Percentiles rank a stretch among this genome's conserved stretches.
Conservation (phyloP, 92 coral and sea anemone genomes). For the Desmophyllum pertusum region DNA sequence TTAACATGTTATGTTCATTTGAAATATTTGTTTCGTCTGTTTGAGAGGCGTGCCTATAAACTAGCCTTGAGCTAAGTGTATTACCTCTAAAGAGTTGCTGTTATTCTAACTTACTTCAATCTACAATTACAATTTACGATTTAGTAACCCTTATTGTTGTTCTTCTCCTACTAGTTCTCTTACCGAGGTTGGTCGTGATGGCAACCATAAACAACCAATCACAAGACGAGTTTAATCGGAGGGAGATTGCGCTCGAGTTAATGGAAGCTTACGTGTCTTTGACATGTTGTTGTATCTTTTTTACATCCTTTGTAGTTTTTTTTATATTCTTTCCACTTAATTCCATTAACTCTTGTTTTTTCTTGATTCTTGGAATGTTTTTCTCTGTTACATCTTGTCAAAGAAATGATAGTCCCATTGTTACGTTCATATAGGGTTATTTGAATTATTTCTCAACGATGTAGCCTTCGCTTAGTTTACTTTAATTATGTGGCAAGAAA, state of each 20-base stretch:
- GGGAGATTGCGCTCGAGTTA: slow-evolving; percentile 85
- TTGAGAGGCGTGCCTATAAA: background rate
- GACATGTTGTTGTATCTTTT: slow-evolving; percentile 97
- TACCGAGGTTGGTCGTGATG: slow-evolving; percentile 87
- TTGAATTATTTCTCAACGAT: too few species aligned
- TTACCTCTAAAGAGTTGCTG: too few species aligned
- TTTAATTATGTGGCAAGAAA: too few species aligned
- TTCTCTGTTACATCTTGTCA: background rate
- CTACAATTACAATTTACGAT: background rate
- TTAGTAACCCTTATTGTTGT: background rate
- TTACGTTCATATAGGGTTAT: too few species aligned
- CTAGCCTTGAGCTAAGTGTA: too few species aligned
- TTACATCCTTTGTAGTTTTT: background rate
- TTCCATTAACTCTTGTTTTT: background rate
- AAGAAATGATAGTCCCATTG: too few species aligned
- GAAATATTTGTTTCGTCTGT: background rate
- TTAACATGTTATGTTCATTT: too few species aligned
- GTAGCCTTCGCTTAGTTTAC: too few species aligned
- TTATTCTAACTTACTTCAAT: background rate
- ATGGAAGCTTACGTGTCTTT: slow-evolving; percentile 95
- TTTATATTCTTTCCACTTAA: background rate
- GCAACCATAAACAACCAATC: slow-evolving; percentile 86
- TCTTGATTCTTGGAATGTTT: background rate
- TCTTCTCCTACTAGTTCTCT: slow-evolving; percentile 60
- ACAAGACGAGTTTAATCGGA: slow-evolving; percentile 75